These are phyloP conservation scores for Papilio gigon DNA, from an alignment of 2,888 invertebrate species.

Conservation along the genomic window DNA sequence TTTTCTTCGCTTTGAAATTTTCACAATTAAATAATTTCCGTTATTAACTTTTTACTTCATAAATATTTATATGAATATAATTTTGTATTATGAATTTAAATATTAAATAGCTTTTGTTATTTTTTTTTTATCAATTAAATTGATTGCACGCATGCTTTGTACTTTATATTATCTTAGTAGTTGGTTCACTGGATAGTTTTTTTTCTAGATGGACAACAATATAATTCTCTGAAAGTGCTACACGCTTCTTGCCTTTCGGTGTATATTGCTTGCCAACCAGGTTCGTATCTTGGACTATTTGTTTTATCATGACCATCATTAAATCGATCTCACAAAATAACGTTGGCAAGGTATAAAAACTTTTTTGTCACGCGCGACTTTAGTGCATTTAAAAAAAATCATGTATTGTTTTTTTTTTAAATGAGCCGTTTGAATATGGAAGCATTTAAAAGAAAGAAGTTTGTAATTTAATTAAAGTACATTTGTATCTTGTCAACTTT, in stretches of 20 bases:
- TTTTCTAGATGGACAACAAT: conserved; percentile 60
- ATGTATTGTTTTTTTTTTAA: too few species aligned
- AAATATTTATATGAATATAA: background rate
- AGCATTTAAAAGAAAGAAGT: too few species aligned
- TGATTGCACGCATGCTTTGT: conserved; percentile 19
- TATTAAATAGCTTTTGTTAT: background rate
- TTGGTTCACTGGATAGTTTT: conserved; percentile 52
- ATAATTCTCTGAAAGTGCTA: conserved; percentile 48
- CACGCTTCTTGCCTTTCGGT: conserved; percentile 47
- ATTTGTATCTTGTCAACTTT: background rate
- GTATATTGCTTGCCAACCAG: conserved; percentile 47
- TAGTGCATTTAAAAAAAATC: too few species aligned
- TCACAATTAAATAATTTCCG: background rate
- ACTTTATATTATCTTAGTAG: conserved; percentile 37
- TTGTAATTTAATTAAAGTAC: background rate
- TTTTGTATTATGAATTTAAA: background rate
- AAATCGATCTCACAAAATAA: background rate
- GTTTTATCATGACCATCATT: conserved; percentile 13
- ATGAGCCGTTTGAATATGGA: too few species aligned
- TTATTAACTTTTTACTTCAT: background rate
- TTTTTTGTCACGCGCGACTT: too few species aligned
- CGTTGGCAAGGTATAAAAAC: background rate
- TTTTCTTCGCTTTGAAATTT: background rate
- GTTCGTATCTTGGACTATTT: conserved; percentile 44
- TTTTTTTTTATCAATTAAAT: background rate